These are phyloP conservation scores for Saccostrea glomerata DNA, from an alignment of 1,140 invertebrate genomes.

Conservation along the genomic window DNA sequence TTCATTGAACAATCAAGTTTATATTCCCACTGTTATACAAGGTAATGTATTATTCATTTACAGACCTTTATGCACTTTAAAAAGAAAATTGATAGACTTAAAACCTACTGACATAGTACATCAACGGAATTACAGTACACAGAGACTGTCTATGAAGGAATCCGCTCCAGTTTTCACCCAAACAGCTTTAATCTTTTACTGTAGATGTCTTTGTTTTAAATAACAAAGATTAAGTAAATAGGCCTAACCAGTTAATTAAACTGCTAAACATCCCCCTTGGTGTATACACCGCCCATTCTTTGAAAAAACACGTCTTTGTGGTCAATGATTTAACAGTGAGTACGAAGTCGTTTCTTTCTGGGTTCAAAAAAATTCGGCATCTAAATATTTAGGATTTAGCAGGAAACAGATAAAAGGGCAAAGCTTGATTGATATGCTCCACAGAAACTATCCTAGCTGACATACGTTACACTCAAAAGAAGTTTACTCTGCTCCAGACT, in stretches of 20 bases:
- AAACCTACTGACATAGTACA: too few species aligned
- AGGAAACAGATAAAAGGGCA: background rate
- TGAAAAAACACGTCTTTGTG: background rate
- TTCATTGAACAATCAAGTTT: background rate
- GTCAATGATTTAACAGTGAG: background rate
- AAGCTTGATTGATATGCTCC: background rate
- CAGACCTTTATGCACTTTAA: too few species aligned
- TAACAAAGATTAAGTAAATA: slow-evolving; percentile 31
- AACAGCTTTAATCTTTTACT: slow-evolving; percentile 31
- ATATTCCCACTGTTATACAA: slow-evolving; percentile 7
- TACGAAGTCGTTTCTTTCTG: too few species aligned
- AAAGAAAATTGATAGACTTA: too few species aligned
- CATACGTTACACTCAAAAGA: background rate
- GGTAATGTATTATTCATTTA: background rate
- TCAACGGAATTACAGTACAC: background rate
- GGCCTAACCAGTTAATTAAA: background rate
- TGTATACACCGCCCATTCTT: background rate
- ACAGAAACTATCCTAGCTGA: background rate
- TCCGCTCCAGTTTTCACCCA: background rate
- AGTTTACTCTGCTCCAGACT: background rate
- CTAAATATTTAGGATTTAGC: background rate
- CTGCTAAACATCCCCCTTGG: background rate
- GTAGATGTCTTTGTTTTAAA: slow-evolving; percentile 20
- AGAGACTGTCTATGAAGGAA: background rate
- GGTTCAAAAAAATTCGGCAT: background rate